A percentile compares a stretch with the other conserved stretches of the same genome.
phyloP scores from a whole-genome alignment of 2,113 vertebrate species.

The Procavia capensis region DNA sequence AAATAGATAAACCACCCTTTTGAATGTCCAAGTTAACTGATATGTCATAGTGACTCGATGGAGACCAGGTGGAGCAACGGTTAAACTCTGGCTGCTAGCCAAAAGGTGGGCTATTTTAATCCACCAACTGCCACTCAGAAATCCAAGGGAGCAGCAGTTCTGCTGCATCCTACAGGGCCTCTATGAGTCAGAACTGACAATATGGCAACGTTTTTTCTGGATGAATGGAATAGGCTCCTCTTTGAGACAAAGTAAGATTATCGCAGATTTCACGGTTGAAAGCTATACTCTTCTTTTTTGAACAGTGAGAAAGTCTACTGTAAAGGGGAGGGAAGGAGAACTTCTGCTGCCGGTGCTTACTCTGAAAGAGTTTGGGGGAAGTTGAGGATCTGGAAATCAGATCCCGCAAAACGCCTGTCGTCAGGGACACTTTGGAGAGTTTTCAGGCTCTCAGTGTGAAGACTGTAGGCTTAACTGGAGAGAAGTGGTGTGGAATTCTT shows the following conservation, averaged over 20 bases:
- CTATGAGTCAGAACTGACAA: too few relatives aligned
- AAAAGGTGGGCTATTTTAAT: too few relatives aligned
- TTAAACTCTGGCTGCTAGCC: too few relatives aligned
- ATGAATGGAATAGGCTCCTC: background rate
- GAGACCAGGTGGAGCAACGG: too few relatives aligned
- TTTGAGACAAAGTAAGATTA: slow-evolving; percentile 3
- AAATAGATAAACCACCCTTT: background rate
- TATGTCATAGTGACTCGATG: background rate
- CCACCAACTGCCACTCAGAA: too few relatives aligned
- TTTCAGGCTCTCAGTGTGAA: background rate
- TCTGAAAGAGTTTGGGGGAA: slow-evolving; percentile 11
- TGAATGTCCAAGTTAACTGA: background rate
- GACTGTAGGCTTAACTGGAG: background rate
- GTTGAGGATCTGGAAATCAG: slow-evolving; percentile 15
- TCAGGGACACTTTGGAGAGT: background rate
- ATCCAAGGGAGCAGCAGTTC: too few relatives aligned
- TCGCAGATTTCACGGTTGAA: background rate
- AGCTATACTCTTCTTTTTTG: background rate
- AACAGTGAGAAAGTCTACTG: background rate
- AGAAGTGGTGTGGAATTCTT: background rate
- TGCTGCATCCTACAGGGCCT: too few relatives aligned
- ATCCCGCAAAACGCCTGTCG: background rate
- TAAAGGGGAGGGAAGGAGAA: background rate
- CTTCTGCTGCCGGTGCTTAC: background rate
- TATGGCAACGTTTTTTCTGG: background rate